Evolutionary conservation across 2,888 invertebrate species (phyloP).

Genomic region (Exephanes ischioxanthus): DNA sequence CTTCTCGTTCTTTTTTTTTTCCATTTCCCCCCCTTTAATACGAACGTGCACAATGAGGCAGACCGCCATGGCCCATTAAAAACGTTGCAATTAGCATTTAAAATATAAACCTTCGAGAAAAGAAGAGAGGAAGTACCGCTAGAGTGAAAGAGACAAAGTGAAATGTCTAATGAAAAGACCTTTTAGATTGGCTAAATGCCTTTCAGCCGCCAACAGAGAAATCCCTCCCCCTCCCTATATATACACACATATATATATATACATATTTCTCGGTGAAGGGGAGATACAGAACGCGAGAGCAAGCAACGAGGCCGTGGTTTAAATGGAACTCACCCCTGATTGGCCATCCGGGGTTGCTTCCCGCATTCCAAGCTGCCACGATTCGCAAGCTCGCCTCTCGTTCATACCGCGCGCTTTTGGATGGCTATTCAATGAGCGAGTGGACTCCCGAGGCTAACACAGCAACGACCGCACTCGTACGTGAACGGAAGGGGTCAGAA

Average conservation of each 20-base stretch:
- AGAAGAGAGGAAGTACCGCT: conserved; percentile 54
- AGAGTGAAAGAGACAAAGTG: conserved; percentile 78
- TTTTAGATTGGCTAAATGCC: conserved; percentile 84
- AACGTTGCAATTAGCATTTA: conserved; percentile 84
- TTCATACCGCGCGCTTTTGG: conserved; percentile 69
- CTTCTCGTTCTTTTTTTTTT: conserved; percentile 35
- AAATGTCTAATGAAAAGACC: conserved; percentile 84
- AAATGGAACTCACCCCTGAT: conserved; percentile 71
- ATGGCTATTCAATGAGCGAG: conserved; percentile 68
- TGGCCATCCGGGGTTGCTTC: conserved; percentile 74
- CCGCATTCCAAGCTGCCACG: conserved; percentile 72
- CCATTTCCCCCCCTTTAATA: conserved; percentile 51
- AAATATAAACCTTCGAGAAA: conserved; percentile 79
- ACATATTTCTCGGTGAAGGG: conserved; percentile 43
- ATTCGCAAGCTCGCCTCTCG: conserved; percentile 67
- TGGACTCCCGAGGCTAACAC: conserved; percentile 56
- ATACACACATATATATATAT: conserved; percentile 8
- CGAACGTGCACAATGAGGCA: conserved; percentile 71
- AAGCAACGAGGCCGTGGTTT: conserved; percentile 65
- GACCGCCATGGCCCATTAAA: conserved; percentile 81
- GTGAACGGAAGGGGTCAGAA: conserved; percentile 58
- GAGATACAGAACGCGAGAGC: conserved; percentile 46
- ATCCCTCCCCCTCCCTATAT: conserved; percentile 61
- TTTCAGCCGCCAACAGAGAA: conserved; percentile 80
- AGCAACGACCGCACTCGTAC: conserved; percentile 57